These are phyloP conservation scores for Cyrtorhinus lividipennis DNA, from an alignment of 1,140 invertebrate genomes.

Conservation along the genomic window DNA sequence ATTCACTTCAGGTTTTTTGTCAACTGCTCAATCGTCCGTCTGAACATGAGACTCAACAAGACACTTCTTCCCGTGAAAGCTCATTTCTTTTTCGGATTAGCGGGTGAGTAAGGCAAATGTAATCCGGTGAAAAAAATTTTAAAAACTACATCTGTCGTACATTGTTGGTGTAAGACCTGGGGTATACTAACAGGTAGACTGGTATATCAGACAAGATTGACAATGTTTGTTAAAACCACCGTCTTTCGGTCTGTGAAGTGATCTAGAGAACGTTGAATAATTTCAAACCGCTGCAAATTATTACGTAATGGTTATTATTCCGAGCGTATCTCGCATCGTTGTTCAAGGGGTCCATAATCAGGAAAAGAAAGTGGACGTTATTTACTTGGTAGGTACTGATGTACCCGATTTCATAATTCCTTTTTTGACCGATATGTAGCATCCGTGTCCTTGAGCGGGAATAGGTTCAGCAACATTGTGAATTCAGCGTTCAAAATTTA, in stretches of 20 bases:
- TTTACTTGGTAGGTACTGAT: too few relatives aligned
- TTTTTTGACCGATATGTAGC: too few relatives aligned
- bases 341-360: too few relatives aligned
- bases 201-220: neutral
- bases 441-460: too few relatives aligned
- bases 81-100: constrained; percentile 34
- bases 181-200: neutral
- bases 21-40: neutral
- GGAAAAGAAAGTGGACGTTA: too few relatives aligned
- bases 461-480: too few relatives aligned
- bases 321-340: too few relatives aligned
- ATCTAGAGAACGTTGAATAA: neutral
- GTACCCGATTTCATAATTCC: too few relatives aligned
- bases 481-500: too few relatives aligned
- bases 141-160: too few relatives aligned
- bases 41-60: constrained; percentile 27
- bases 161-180: neutral
- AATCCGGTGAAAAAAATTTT: too few relatives aligned
- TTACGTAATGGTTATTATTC: too few relatives aligned
- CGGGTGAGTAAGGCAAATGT: constrained; percentile 28
- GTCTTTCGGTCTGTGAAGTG: neutral
- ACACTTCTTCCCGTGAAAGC: constrained; percentile 33
- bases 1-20: neutral
- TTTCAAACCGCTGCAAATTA: neutral
- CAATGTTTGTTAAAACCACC: neutral